Evolutionary conservation across 2,888 invertebrate species (phyloP).

Genomic region (Rhingia campestris): DNA sequence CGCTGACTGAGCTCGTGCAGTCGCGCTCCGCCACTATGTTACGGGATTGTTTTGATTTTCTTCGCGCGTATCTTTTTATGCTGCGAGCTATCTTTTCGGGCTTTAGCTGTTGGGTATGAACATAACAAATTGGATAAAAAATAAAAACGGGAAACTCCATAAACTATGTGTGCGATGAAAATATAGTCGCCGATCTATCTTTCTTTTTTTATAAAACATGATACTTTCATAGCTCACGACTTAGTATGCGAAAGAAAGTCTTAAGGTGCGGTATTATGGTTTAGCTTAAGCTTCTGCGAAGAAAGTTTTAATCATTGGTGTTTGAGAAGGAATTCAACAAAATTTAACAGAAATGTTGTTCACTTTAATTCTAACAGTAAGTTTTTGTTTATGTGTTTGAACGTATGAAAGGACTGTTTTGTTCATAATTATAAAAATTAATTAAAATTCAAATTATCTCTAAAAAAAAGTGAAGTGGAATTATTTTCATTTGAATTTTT

Average conservation of each 20-base stretch:
- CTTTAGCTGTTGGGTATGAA: constrained; percentile 9
- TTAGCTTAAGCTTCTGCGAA: constrained; percentile 38
- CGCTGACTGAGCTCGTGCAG: constrained; percentile 60
- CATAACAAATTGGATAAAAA: constrained; percentile 18
- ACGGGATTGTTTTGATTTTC: constrained; percentile 59
- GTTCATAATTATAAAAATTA: neutral
- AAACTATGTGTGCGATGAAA: constrained; percentile 57
- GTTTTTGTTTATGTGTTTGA: neutral
- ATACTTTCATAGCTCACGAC: constrained; percentile 81
- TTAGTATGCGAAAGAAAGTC: constrained; percentile 82
- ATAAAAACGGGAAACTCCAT: constrained; percentile 36
- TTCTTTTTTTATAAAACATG: constrained; percentile 79
- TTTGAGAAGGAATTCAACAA: neutral
- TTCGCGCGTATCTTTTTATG: constrained; percentile 34
- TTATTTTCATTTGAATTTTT: too few species aligned
- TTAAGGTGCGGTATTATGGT: constrained; percentile 72
- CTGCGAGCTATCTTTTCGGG: constrained; percentile 39
- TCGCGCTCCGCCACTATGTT: constrained; percentile 44
- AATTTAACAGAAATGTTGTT: constrained; percentile 12
- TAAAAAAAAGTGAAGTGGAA: too few species aligned
- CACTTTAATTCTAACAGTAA: constrained; percentile 27
- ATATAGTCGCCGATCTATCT: constrained; percentile 59
- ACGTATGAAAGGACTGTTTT: constrained; percentile 5
- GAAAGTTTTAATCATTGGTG: constrained; percentile 36
- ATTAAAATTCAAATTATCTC: too few species aligned